Base-by-base conservation (phyloP, 2,113 vertebrate species). In the Anhinga anhinga region DNA sequence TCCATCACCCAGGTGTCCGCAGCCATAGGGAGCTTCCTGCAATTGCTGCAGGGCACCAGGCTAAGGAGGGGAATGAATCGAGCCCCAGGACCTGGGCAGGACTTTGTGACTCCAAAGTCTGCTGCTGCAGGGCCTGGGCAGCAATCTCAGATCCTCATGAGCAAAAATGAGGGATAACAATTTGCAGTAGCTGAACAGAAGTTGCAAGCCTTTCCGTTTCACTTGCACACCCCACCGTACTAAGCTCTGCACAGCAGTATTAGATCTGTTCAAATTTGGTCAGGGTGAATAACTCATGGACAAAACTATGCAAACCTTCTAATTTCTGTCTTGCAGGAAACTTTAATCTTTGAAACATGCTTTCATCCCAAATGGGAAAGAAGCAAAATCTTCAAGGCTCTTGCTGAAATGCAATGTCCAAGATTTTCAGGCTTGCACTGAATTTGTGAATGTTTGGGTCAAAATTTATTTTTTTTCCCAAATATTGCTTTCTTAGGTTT, bases 1-100 rank as follows among this genome's bases (percentile, higher is more conserved):
- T 45, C 38, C 21, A 8, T 92, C 80, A 95, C 11, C 73, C 4
- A 1, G 0, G 1, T 15, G 47, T 1, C 84, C 8, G 0, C 70
- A 16, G 53, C 56, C 36, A 0, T 1, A 2, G 5, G 32, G 55
- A 23, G 7, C 34, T 25, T 23, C 67, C 79, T 8, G 0, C 12
- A 0, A 3, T 1, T 3, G 8, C 86, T 58, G 50, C 8, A 6
- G 62, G 82, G 29, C 70, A 59, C 42, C 29, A 32, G 65, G 45
- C 15, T 36, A 5, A 11, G n/a, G 26, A 16, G 9, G 25, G 32
- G 34, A 56, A 2, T 1, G 9, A 34, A 30, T 0, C 1, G 18
- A 90, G 29, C 62, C 53, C 63, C n/a, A 21, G 36, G 42, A 55
- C 26, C 53, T 16, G 29, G 44, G 42, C 26, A 56, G 55, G 32